Percentiles rank a stretch among this genome's conserved stretches.
phyloP scores from a whole-genome alignment of 1,140 invertebrate genomes.

The Tetranychus cinnabarinus region DNA sequence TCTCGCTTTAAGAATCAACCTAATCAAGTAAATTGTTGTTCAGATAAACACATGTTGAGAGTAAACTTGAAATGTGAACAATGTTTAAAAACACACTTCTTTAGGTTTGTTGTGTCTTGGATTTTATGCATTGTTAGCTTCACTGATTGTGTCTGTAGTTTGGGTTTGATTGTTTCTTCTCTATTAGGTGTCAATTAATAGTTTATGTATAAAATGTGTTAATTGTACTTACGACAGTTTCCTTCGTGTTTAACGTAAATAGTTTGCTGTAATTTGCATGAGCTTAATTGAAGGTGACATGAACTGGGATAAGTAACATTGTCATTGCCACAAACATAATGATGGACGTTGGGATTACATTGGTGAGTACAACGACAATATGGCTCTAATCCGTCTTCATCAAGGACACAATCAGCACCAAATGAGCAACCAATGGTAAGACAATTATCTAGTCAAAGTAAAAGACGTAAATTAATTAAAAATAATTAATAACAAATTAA shows the following conservation, averaged over 20 bases:
- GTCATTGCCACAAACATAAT: conserved; percentile 56
- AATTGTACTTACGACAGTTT: background rate
- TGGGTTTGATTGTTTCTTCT: no score
- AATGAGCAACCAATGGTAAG: background rate
- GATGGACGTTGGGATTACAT: conserved; percentile 11
- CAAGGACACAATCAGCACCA: conserved; percentile 1
- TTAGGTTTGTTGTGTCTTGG: no score
- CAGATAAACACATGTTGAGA: no score
- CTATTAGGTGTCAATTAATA: no score
- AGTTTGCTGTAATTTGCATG: conserved; percentile 30
- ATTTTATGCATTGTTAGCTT: no score
- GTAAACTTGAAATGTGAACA: no score
- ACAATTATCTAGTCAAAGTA: background rate
- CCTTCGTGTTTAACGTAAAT: background rate
- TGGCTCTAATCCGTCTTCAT: background rate
- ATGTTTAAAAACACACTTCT: no score
- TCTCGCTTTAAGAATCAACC: no score
- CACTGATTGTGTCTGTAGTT: no score
- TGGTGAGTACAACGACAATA: conserved; percentile 11
- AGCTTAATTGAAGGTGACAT: conserved; percentile 37
- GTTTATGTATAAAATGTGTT: no score
- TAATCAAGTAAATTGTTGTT: no score
- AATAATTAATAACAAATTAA: background rate
- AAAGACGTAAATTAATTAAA: background rate
- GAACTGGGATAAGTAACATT: conserved; percentile 45